These are phyloP conservation scores for Acanthurus leucopareius DNA, from an alignment of 2,797 vertebrate species.

Conservation along the genomic window DNA sequence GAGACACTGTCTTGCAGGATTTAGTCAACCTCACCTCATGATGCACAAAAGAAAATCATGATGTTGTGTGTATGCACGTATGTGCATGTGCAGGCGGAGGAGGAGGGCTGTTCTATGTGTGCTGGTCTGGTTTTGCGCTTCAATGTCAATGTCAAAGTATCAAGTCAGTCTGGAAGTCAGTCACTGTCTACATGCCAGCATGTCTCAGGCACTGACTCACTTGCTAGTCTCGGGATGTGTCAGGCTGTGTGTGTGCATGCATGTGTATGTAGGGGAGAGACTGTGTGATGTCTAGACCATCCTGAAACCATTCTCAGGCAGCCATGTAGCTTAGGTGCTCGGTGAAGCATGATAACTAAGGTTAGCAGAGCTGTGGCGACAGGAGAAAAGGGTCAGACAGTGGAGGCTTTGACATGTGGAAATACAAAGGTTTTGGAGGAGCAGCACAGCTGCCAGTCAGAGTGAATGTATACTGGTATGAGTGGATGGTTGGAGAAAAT, in stretches of 20 bases:
- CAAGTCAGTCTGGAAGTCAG: conserved; percentile 60
- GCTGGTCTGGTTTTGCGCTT: conserved; percentile 54
- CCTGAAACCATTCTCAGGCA: conserved; percentile 53
- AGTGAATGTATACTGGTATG: not conserved
- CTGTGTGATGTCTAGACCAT: conserved; percentile 55
- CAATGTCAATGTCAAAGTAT: conserved; percentile 65
- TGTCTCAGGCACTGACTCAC: conserved; percentile 62
- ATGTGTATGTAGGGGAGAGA: not conserved
- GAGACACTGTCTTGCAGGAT: conserved; percentile 59
- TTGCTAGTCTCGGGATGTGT: conserved; percentile 53
- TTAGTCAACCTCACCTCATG: conserved; percentile 58
- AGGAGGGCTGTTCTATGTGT: conserved; percentile 9
- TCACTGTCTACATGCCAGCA: conserved; percentile 43
- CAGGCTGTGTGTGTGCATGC: conserved; percentile 51
- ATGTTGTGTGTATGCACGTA: conserved; percentile 19
- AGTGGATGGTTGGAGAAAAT: not conserved
- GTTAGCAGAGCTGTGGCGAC: conserved; percentile 66
- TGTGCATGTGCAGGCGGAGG: conserved; percentile 13
- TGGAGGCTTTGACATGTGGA: conserved; percentile 58
- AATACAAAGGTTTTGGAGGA: conserved; percentile 47
- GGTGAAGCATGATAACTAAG: conserved; percentile 73
- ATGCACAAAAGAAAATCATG: conserved; percentile 30
- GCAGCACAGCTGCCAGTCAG: conserved; percentile 52
- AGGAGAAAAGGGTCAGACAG: conserved; percentile 63
- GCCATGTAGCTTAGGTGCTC: conserved; percentile 72